These are phyloP conservation scores for Ranitomeya imitator DNA, from an alignment of 2,113 vertebrate species.

Conservation along the genomic window DNA sequence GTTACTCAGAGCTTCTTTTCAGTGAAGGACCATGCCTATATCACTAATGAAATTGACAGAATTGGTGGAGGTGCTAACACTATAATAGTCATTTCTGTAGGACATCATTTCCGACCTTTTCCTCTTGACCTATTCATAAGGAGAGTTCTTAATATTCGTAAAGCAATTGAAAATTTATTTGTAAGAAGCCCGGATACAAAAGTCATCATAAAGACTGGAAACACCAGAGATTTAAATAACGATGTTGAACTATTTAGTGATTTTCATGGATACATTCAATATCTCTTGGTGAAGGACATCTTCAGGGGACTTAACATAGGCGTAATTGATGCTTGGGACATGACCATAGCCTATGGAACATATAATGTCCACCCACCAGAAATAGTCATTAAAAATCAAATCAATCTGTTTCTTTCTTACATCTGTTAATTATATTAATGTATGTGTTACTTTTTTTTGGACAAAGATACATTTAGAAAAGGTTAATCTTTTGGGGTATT, in stretches of 20 bases:
- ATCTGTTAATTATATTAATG: slow-evolving; percentile 30
- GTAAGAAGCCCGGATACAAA: slow-evolving; percentile 46
- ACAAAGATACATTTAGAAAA: neutral
- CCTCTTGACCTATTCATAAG: slow-evolving; percentile 51
- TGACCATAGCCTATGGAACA: slow-evolving; percentile 39
- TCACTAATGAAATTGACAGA: slow-evolving; percentile 55
- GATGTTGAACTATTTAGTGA: slow-evolving; percentile 48
- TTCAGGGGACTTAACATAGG: slow-evolving; percentile 49
- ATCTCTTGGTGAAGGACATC: slow-evolving; percentile 31
- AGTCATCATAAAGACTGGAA: slow-evolving; percentile 57
- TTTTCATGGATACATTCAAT: slow-evolving; percentile 53
- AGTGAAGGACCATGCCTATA: slow-evolving; percentile 55
- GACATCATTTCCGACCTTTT: slow-evolving; percentile 57
- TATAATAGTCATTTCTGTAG: slow-evolving; percentile 54
- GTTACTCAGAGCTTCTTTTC: slow-evolving; percentile 20
- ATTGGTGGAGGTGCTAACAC: slow-evolving; percentile 53
- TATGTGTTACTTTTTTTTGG: neutral
- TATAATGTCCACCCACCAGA: slow-evolving; percentile 33
- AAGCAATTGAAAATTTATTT: slow-evolving; percentile 50
- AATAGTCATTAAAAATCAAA: slow-evolving; percentile 39
- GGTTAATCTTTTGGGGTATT: neutral
- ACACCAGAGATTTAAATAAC: slow-evolving; percentile 43
- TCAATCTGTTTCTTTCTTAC: slow-evolving; percentile 42
- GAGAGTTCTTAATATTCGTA: slow-evolving; percentile 53
- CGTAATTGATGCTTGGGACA: slow-evolving; percentile 56